Conservation (phyloP, 2,888 invertebrate species). For the Ariolimax columbianus region DNA sequence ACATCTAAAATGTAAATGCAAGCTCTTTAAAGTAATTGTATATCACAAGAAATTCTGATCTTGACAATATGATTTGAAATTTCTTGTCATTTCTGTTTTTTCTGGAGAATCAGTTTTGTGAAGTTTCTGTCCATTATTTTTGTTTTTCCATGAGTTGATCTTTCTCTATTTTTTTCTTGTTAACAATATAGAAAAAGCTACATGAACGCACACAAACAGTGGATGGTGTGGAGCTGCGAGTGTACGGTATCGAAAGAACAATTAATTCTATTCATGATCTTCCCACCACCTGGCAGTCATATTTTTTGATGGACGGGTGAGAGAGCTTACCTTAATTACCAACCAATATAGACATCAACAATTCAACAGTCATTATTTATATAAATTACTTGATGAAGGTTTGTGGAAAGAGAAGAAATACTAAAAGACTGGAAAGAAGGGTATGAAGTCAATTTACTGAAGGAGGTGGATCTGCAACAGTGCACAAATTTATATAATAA, state of each 20-base stretch:
- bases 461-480: too few species aligned
- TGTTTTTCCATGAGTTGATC: not conserved
- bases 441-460: too few species aligned
- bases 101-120: not conserved
- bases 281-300: constrained; percentile 78
- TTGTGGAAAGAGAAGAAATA: not conserved
- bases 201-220: constrained; percentile 74
- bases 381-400: not conserved
- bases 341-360: not conserved
- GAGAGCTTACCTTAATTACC: not conserved
- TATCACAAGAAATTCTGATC: too few species aligned
- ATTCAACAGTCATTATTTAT: not conserved
- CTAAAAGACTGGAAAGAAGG: too few species aligned
- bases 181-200: constrained; percentile 65
- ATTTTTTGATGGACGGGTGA: constrained; percentile 77
- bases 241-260: constrained; percentile 76
- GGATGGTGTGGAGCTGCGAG: constrained; percentile 73
- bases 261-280: constrained; percentile 75
- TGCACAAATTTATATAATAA: too few species aligned
- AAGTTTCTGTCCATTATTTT: not conserved
- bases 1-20: too few species aligned
- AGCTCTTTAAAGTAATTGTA: too few species aligned
- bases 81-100: not conserved
- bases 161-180: not conserved
- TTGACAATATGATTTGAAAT: not conserved